phyloP scores from a whole-genome alignment of 2,888 invertebrate species.

The Heliconius cydno region DNA sequence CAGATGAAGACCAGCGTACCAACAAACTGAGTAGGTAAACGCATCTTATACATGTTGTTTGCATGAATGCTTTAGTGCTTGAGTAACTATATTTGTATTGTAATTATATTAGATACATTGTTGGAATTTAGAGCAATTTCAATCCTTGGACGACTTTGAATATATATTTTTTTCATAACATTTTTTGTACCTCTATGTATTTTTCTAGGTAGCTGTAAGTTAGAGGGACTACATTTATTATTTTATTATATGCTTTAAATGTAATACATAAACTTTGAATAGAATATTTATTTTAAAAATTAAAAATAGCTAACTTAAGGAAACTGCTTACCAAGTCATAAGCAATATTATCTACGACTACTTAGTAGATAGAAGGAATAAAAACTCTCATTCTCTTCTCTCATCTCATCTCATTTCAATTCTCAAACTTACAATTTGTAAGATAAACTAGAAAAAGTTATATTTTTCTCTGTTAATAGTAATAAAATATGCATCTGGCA shows the following conservation, averaged over 20 bases:
- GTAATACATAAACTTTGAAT: neutral
- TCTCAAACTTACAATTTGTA: neutral
- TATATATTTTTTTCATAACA: neutral
- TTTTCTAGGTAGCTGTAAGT: neutral
- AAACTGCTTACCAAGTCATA: neutral
- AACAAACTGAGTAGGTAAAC: constrained; percentile 83
- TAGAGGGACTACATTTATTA: neutral
- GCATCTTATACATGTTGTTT: constrained; percentile 74
- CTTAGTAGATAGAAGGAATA: neutral
- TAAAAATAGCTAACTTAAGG: neutral
- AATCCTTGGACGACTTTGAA: neutral
- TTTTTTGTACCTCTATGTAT: neutral
- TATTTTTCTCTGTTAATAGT: neutral
- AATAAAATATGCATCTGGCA: neutral
- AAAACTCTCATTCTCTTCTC: neutral
- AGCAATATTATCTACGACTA: neutral
- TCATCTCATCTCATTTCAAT: too few species aligned
- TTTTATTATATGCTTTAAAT: neutral
- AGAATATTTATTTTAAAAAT: too few species aligned
- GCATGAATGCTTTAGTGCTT: constrained; percentile 55
- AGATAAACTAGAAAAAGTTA: neutral
- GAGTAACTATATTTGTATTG: neutral
- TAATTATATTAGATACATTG: neutral
- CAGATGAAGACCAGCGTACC: constrained; percentile 75
- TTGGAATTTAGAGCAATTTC: neutral